Conservation (phyloP, 2,113 vertebrate genomes). For the Rhinolophus ferrumequinum region DNA sequence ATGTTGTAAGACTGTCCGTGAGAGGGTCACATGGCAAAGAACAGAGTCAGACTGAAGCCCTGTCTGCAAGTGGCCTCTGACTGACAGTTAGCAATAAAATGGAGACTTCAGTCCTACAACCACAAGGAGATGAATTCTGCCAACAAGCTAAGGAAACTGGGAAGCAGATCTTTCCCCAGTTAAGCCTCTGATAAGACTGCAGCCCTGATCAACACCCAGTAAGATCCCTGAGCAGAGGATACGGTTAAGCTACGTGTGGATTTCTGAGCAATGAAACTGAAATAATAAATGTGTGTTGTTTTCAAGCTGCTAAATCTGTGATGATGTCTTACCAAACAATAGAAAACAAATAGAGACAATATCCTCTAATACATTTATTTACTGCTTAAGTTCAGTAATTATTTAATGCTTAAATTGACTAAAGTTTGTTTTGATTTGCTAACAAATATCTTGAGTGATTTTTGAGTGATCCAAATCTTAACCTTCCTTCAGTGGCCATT, state of each 20-base stretch:
- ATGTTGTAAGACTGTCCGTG: background rate
- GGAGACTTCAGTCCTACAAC: background rate
- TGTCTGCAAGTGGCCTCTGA: background rate
- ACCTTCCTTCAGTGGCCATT: background rate
- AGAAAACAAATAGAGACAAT: background rate
- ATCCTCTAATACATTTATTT: background rate
- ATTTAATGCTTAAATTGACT: conserved; percentile 16
- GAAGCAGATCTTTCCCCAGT: background rate
- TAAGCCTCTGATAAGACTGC: background rate
- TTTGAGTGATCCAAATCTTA: background rate
- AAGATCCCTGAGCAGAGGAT: background rate
- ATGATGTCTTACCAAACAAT: background rate
- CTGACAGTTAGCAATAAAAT: conserved; percentile 5
- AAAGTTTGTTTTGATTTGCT: background rate
- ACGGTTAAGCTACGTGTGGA: background rate
- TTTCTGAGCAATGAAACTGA: background rate
- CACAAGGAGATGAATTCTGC: background rate
- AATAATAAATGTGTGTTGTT: background rate
- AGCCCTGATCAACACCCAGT: background rate
- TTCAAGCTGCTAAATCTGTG: background rate
- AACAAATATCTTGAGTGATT: background rate
- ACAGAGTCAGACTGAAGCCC: background rate
- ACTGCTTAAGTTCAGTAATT: background rate
- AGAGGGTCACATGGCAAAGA: background rate
- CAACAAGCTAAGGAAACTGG: background rate